Percentiles rank a stretch among this genome's conserved stretches.
These are phyloP conservation scores for Neodontobutis hainanensis DNA, from an alignment of 2,113 vertebrate genomes.

Conservation along the genomic window DNA sequence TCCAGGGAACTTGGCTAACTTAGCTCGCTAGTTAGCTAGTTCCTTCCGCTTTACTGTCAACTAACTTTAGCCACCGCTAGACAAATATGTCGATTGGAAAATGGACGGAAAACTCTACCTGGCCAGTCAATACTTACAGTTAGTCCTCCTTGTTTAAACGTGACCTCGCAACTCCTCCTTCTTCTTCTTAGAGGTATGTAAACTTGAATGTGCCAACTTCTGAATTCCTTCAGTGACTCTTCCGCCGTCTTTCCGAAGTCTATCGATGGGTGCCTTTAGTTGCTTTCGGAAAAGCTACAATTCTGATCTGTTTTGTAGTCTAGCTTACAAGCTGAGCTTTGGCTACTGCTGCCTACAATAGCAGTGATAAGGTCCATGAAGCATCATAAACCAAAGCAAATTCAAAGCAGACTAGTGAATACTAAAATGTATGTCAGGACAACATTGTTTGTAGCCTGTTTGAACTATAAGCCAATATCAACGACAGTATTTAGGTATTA, in stretches of 20 bases:
- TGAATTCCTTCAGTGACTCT: conserved; percentile 69
- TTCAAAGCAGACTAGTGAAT: too few relatives aligned
- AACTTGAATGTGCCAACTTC: conserved; percentile 45
- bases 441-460: too few relatives aligned
- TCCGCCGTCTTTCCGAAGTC: not conserved
- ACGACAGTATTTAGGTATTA: too few relatives aligned
- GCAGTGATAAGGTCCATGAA: too few relatives aligned
- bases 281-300: conserved; percentile 22
- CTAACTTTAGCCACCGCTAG: conserved; percentile 11
- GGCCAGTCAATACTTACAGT: conserved; percentile 55
- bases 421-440: too few relatives aligned
- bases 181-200: conserved; percentile 29
- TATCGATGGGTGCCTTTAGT: conserved; percentile 29
- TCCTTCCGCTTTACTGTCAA: conserved; percentile 69
- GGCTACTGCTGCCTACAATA: too few relatives aligned
- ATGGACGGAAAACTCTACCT: conserved; percentile 5
- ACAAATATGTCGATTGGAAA: conserved; percentile 1
- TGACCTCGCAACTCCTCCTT: conserved; percentile 57
- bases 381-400: too few relatives aligned
- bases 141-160: conserved; percentile 36
- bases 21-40: conserved; percentile 51
- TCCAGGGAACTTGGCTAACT: conserved; percentile 38
- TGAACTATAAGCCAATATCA: too few relatives aligned
- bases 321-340: too few relatives aligned
- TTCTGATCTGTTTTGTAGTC: rapidly evolving